Evolutionary conservation across 1,140 invertebrate species (phyloP).

Genomic region (Dendrolimus kikuchii): DNA sequence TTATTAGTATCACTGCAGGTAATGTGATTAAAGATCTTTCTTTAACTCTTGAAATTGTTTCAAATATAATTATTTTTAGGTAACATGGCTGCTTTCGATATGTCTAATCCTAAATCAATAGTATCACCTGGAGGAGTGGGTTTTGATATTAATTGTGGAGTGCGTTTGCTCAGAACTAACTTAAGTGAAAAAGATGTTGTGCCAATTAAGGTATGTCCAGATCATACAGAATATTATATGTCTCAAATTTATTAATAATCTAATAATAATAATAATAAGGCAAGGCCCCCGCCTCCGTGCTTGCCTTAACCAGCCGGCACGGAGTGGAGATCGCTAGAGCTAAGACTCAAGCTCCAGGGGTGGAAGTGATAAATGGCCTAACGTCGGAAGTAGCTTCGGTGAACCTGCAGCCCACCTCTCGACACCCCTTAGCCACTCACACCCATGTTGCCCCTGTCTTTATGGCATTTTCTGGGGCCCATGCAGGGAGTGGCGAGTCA

Average conservation of each 20-base stretch:
- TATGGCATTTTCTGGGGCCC: too few species aligned
- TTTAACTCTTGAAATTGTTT: conserved; percentile 1
- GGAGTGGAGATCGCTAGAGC: too few species aligned
- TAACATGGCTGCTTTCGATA: conserved; percentile 99
- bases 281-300: too few species aligned
- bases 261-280: not conserved
- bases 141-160: conserved; percentile 99
- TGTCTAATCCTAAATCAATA: conserved; percentile 92
- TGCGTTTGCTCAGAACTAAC: conserved; percentile 96
- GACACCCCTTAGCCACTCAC: too few species aligned
- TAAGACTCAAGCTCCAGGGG: too few species aligned
- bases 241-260: conserved; percentile 2
- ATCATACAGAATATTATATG: not conserved
- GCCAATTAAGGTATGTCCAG: conserved; percentile 86
- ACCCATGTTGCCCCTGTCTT: too few species aligned
- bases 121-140: conserved; percentile 99
- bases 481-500: too few species aligned
- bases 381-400: too few species aligned
- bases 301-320: too few species aligned
- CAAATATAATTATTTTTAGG: conserved; percentile 73
- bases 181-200: conserved; percentile 94
- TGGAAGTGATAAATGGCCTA: too few species aligned
- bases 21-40: not conserved
- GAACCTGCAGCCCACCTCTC: too few species aligned
- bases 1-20: too few species aligned